These are phyloP conservation scores for Trichomycterus rosablanca DNA, from an alignment of 2,113 vertebrate genomes.

Conservation along the genomic window DNA sequence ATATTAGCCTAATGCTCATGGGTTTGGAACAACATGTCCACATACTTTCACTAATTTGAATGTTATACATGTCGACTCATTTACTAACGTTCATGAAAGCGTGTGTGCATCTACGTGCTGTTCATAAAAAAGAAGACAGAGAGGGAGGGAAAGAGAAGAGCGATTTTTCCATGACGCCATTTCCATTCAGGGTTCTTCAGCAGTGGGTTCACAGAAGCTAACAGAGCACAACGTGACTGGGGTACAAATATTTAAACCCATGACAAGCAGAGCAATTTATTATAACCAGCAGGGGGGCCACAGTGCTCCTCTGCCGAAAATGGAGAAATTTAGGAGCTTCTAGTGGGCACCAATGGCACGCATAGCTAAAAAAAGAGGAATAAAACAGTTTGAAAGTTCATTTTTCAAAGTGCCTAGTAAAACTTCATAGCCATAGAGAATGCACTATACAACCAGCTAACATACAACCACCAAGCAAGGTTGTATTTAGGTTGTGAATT, in stretches of 20 bases:
- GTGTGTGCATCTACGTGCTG: slow-evolving; percentile 29
- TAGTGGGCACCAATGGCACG: neutral
- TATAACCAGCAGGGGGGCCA: slow-evolving; percentile 27
- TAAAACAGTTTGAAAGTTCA: too few relatives aligned
- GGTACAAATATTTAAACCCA: slow-evolving; percentile 58
- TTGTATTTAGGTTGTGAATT: too few relatives aligned
- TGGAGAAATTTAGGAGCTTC: neutral
- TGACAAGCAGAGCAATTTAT: slow-evolving; percentile 55
- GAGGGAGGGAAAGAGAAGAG: slow-evolving; percentile 47
- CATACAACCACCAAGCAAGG: too few relatives aligned
- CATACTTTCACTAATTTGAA: too few relatives aligned
- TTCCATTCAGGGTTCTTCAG: slow-evolving; percentile 62
- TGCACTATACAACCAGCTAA: too few relatives aligned
- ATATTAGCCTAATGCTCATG: too few relatives aligned
- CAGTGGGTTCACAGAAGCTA: slow-evolving; percentile 52
- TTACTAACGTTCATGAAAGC: too few relatives aligned
- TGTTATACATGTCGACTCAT: too few relatives aligned
- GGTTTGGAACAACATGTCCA: too few relatives aligned
- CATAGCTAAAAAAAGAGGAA: too few relatives aligned
- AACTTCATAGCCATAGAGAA: too few relatives aligned
- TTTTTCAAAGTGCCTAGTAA: too few relatives aligned
- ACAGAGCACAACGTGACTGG: slow-evolving; percentile 64
- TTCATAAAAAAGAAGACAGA: slow-evolving; percentile 28
- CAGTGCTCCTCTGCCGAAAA: neutral
- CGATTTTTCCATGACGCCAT: slow-evolving; percentile 72